Evolutionary conservation across 1,140 invertebrate species (phyloP), one percentile per base, ranked within the genome.

Genomic region (Papilio helenus): DNA sequence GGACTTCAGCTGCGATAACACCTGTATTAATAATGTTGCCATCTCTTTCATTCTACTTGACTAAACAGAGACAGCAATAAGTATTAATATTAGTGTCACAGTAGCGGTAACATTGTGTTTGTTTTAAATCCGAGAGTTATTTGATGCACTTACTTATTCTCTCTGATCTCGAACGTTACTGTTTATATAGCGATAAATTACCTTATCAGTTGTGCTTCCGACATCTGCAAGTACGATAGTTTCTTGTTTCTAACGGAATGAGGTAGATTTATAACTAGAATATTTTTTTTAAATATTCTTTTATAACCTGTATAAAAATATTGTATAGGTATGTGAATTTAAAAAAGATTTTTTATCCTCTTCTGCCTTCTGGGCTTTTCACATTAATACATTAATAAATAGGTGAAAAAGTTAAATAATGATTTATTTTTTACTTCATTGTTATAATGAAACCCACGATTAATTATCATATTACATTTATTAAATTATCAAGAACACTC

Each of bases 91-190:
- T 18, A 55, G 46, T 49, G 46, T 5, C 8, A n/a, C 7, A 9
- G 18, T 20, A 55, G 8, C 8, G n/a, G 51, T 55, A n/a, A 55
- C 51, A 55, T 68, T 68, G 58, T 34, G 12, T 7, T 29, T 65
- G 2, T 8, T 26, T 65, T 14, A 29, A 14, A 3, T 26, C 58
- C 10, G 58, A 20, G 23, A n/a, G 20, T 26, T 68, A 65, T 65
- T 65, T 65, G 61, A 29, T 65, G 61, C 61, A 68, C 61, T 68
- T 68, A 68, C 29, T 68, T 39, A n/a, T n/a, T n/a, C n/a, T n/a
- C n/a, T n/a, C n/a, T n/a, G 34, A 23, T 44, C 71, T 23, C 14
- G 42, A 51, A 74, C n/a, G 39, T 20, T 49, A 26, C 23, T 46
- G 44, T 73, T 49, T 73, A 23, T 44, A 26, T 49, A 20, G 39